Conservation (phyloP, 2,888 invertebrate genomes). For the Phorcus lineatus region DNA sequence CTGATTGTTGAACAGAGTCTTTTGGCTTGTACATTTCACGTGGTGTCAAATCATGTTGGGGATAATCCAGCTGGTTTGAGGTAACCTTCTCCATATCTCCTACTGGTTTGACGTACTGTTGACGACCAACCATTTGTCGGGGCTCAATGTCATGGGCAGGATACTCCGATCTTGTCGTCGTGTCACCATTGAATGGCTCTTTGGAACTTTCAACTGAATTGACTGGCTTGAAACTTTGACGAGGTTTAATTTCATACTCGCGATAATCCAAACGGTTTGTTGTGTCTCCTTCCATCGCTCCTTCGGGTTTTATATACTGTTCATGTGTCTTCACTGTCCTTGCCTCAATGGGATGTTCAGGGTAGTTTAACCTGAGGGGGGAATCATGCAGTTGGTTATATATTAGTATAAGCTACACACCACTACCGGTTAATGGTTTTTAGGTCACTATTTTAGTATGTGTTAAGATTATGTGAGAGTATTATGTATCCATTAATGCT, state of each 20-base stretch:
- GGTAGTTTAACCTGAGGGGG: neutral
- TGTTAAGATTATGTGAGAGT: too few relatives aligned
- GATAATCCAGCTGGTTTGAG: conserved; percentile 60
- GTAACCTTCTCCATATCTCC: conserved; percentile 61
- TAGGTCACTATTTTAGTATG: too few relatives aligned
- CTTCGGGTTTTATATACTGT: conserved; percentile 51
- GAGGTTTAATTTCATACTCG: conserved; percentile 32
- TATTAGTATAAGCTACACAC: too few relatives aligned
- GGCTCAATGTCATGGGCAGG: neutral
- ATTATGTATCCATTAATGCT: too few relatives aligned
- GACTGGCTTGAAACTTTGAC: conserved; percentile 55
- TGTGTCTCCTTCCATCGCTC: conserved; percentile 61
- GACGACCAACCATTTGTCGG: neutral
- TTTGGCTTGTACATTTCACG: conserved; percentile 57
- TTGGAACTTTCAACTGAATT: conserved; percentile 43
- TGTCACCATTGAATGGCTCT: conserved; percentile 67
- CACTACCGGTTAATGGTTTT: too few relatives aligned
- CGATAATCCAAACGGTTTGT: conserved; percentile 62
- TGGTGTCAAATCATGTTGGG: conserved; percentile 41
- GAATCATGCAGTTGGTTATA: neutral
- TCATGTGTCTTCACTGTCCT: conserved; percentile 41
- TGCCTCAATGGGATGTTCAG: conserved; percentile 26
- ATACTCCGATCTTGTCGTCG: conserved; percentile 68
- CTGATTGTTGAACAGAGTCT: conserved; percentile 48
- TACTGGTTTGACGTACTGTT: conserved; percentile 44